Evolutionary conservation across 2,888 invertebrate genomes (phyloP).

Genomic region (Ametastegia equiseti): DNA sequence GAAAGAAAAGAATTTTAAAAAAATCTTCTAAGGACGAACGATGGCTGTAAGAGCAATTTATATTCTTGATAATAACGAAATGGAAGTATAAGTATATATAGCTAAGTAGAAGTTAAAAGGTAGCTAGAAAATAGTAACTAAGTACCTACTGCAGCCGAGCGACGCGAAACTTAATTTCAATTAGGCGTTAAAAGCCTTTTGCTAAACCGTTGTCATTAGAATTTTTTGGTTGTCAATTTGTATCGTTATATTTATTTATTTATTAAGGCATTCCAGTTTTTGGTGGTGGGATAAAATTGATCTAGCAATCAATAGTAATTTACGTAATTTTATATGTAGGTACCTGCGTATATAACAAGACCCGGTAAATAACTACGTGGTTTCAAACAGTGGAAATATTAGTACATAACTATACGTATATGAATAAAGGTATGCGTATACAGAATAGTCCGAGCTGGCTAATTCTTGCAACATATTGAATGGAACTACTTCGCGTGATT

Average conservation of each 20-base stretch:
- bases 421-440: too few species aligned
- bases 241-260: not conserved
- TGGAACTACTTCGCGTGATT: too few species aligned
- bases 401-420: too few species aligned
- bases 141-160: not conserved
- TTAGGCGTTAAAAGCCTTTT: constrained; percentile 31
- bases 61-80: not conserved
- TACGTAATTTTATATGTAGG: not conserved
- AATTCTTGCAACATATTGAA: too few species aligned
- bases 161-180: constrained; percentile 21
- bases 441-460: too few species aligned
- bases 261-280: not conserved
- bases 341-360: too few species aligned
- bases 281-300: not conserved
- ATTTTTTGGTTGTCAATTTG: constrained; percentile 15
- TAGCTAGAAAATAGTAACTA: not conserved
- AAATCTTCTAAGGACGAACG: not conserved
- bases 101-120: not conserved
- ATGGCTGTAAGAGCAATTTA: not conserved
- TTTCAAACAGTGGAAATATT: too few species aligned
- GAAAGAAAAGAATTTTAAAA: not conserved
- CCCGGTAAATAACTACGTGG: too few species aligned
- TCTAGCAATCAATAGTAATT: not conserved
- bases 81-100: not conserved
- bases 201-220: not conserved